These are phyloP conservation scores for Listrodromus nycthemerus DNA, from an alignment of 2,888 invertebrate species.

Conservation along the genomic window DNA sequence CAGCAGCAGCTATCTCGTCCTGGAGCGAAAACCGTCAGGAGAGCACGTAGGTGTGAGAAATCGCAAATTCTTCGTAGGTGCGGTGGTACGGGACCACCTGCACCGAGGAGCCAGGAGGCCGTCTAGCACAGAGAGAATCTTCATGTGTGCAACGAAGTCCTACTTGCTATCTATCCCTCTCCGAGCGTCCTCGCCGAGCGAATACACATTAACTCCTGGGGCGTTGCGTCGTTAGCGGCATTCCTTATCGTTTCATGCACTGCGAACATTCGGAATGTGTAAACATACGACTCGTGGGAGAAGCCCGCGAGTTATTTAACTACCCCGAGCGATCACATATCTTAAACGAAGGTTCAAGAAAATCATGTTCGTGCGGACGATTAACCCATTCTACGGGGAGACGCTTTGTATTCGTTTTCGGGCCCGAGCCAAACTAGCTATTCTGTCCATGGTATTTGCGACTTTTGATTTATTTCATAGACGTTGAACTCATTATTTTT, in stretches of 20 bases:
- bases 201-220: conserved; percentile 75
- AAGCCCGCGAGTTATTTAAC: conserved; percentile 56
- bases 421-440: not conserved
- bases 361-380: conserved; percentile 49
- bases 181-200: conserved; percentile 65
- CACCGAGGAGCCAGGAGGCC: conserved; percentile 69
- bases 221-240: conserved; percentile 80
- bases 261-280: conserved; percentile 77
- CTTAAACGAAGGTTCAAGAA: conserved; percentile 47
- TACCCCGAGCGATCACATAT: conserved; percentile 36
- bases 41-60: conserved; percentile 73
- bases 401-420: not conserved
- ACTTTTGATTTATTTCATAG: too few species aligned
- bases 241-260: conserved; percentile 80
- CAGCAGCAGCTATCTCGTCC: conserved; percentile 50
- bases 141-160: conserved; percentile 62
- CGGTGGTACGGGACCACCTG: conserved; percentile 71
- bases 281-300: conserved; percentile 69
- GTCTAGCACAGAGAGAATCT: conserved; percentile 58
- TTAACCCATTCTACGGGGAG: conserved; percentile 36
- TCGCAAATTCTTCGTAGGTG: conserved; percentile 81
- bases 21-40: conserved; percentile 34
- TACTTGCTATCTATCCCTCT: conserved; percentile 58
- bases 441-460: not conserved
- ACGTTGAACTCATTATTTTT: too few species aligned